Percentiles rank a stretch among this genome's conserved stretches.
Conservation (phyloP, 2,888 invertebrate species). For the Lathronympha strigana region DNA sequence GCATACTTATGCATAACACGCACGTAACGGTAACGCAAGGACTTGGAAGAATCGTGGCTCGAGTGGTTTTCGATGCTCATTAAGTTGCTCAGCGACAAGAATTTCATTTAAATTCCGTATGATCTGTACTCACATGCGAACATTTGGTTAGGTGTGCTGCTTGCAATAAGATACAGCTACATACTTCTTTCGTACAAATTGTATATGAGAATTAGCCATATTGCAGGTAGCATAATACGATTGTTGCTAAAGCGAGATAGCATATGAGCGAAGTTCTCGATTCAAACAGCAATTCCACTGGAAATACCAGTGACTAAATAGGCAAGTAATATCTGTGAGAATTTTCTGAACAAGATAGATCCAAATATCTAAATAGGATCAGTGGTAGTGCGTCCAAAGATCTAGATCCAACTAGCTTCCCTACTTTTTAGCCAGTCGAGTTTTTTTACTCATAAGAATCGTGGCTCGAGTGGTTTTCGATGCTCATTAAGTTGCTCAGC, state of each 20-base stretch:
- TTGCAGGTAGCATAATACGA: too few relatives aligned
- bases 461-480: constrained; percentile 51
- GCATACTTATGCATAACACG: constrained; percentile 81
- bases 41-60: constrained; percentile 66
- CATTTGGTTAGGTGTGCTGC: background rate
- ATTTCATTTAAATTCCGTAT: background rate
- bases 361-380: too few relatives aligned
- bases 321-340: too few relatives aligned
- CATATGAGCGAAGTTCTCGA: background rate
- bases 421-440: too few relatives aligned
- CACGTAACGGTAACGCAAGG: constrained; percentile 76
- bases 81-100: constrained; percentile 5
- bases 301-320: too few relatives aligned
- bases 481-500: constrained; percentile 11
- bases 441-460: constrained; percentile 68
- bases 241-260: background rate
- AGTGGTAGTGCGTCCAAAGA: too few relatives aligned
- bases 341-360: too few relatives aligned
- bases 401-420: too few relatives aligned
- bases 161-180: too few relatives aligned
- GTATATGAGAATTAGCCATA: too few relatives aligned
- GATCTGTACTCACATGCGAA: background rate
- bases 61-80: constrained; percentile 29
- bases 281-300: background rate
- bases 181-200: too few relatives aligned